Base-by-base conservation (phyloP, 1,140 invertebrate species). In the Ips typographus region DNA sequence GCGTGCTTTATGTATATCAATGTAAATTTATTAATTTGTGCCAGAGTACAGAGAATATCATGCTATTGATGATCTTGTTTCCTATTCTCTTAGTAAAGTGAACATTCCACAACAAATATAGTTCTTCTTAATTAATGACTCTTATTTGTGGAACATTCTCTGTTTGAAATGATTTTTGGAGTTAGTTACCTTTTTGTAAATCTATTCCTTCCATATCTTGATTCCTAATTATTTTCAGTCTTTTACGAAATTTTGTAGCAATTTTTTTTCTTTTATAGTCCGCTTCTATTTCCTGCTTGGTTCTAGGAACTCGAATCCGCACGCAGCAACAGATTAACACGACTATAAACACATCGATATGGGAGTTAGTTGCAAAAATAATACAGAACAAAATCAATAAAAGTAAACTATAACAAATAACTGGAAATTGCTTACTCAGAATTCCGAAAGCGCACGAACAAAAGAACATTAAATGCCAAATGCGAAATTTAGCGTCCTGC, bases 211-310 rank as follows among this genome's bases (percentile, higher is more conserved):
- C 91, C 87, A 94, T 93, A 77, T 95, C 92, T 3, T 89, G 86
- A 77, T 95, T 92, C 75, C 89, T 88, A 71, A 96, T 93, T 72
- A 90, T 88, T 70, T 88, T 86, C 7, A 96, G 81, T 77, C 94
- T 86, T 68, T 90, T 88, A 8, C 90, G 84, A 80, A 96, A 96
- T 77, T 90, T 93, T 70, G 85, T 86, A 0, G 93, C 90, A 40
- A 96, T 88, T 78, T 90, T 90, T 74, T 92, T 90, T 2, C 94
- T 83, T 71, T 92, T 87, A 80, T 92, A 94, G 81, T 96, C 92
- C 1, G 92, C 93, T 79, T 96, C 93, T 58, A 96, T 96, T 80
- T 96, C 93, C 80, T 96, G 94, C 77, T 95, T 96, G 0, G 94
- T 96, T 39, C 94, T 84, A 1, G 94, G 94, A 72, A 96, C 90